A percentile compares a stretch with the other conserved stretches of the same genome.
Evolutionary conservation across 2,797 vertebrate species (phyloP).

Genomic region (Gymnodraco acuticeps): DNA sequence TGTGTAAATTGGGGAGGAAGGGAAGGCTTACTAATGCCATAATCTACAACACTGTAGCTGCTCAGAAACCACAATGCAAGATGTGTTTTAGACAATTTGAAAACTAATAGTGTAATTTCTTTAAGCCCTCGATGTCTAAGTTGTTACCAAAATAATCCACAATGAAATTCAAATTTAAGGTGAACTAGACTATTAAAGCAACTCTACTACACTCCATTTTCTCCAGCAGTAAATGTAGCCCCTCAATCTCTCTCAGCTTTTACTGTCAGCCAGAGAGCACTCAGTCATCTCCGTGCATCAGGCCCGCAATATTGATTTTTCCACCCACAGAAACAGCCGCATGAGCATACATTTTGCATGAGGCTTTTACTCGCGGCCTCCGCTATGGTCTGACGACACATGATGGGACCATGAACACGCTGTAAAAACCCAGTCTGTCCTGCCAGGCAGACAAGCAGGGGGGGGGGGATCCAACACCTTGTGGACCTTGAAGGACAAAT

Average conservation of each 20-base stretch:
- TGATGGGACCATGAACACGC: slow-evolving; percentile 93
- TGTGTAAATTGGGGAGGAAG: slow-evolving; percentile 80
- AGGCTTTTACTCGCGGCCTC: slow-evolving; percentile 95
- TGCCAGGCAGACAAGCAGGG: slow-evolving; percentile 80
- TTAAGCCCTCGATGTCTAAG: slow-evolving; percentile 89
- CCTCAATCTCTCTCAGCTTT: slow-evolving; percentile 96
- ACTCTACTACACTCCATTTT: slow-evolving; percentile 91
- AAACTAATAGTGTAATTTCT: slow-evolving; percentile 90
- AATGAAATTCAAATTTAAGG: slow-evolving; percentile 95
- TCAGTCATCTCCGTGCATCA: slow-evolving; percentile 98
- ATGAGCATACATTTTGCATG: slow-evolving; percentile 99
- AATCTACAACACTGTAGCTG: slow-evolving; percentile 80
- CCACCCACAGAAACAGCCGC: slow-evolving; percentile 98
- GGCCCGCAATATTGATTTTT: slow-evolving; percentile 99
- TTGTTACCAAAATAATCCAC: slow-evolving; percentile 94
- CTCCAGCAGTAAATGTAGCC: slow-evolving; percentile 91
- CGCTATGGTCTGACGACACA: slow-evolving; percentile 95
- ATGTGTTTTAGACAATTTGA: slow-evolving; percentile 90
- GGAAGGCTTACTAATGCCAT: slow-evolving; percentile 92
- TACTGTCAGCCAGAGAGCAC: slow-evolving; percentile 99
- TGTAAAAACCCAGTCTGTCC: slow-evolving; percentile 92
- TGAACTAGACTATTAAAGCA: slow-evolving; percentile 91
- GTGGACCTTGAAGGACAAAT: slow-evolving; percentile 72
- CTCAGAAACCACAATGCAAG: slow-evolving; percentile 74
- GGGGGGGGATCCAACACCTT: slow-evolving; percentile 79